phyloP scores from a whole-genome alignment of 2,797 vertebrate species.

The Esox masquinongy region DNA sequence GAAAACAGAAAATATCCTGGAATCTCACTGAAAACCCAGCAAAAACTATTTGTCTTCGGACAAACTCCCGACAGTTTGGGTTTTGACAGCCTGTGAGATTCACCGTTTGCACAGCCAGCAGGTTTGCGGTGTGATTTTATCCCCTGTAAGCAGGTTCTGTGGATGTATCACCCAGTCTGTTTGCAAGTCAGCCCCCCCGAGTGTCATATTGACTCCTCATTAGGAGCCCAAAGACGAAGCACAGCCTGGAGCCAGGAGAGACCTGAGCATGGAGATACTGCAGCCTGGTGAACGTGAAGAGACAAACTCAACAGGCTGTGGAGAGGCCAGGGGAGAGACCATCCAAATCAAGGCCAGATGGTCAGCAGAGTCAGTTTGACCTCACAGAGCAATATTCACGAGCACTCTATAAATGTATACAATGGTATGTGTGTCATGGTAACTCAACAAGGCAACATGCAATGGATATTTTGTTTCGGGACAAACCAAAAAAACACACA shows the following conservation, averaged over 20 bases:
- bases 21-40: not conserved
- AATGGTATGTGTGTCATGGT: not conserved
- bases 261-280: not conserved
- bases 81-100: slow-evolving; percentile 11
- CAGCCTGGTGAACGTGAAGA: slow-evolving; percentile 6
- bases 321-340: slow-evolving; percentile 15
- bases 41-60: not conserved
- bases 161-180: slow-evolving; percentile 42
- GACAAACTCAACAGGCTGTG: slow-evolving; percentile 11
- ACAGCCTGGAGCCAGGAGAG: slow-evolving; percentile 1
- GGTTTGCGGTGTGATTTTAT: slow-evolving; percentile 34
- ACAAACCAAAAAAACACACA: not conserved
- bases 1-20: not conserved
- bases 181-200: slow-evolving; percentile 45
- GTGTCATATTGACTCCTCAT: slow-evolving; percentile 46
- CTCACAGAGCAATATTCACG: not conserved
- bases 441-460: not conserved
- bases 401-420: not conserved
- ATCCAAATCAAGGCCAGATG: slow-evolving; percentile 37
- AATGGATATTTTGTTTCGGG: not conserved
- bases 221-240: slow-evolving; percentile 42
- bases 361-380: slow-evolving; percentile 14
- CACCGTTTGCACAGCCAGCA: slow-evolving; percentile 42
- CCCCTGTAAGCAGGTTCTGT: slow-evolving; percentile 48
- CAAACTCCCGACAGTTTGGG: not conserved